A percentile compares a stretch with the other conserved stretches of the same genome.
phyloP scores from a whole-genome alignment of 1,140 invertebrate species.

The Limonius californicus region DNA sequence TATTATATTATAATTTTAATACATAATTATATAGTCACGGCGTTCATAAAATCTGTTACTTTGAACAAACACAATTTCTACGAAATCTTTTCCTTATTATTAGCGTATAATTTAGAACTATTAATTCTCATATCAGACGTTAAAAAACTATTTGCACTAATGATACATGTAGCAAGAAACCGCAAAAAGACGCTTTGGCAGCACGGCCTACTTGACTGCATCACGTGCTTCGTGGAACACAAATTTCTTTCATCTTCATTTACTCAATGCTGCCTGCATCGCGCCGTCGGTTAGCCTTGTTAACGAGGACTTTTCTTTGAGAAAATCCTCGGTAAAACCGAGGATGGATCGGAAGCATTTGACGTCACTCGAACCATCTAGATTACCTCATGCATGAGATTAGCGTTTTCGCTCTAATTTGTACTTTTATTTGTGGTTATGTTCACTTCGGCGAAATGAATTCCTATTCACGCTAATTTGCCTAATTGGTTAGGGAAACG shows the following conservation, averaged over 20 bases:
- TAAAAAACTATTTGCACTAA: conserved; percentile 8
- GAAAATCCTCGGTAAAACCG: conserved; percentile 17
- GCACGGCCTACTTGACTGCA: conserved; percentile 20
- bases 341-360: conserved; percentile 17
- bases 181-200: conserved; percentile 9
- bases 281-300: conserved; percentile 14
- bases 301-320: conserved; percentile 18
- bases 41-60: too few relatives aligned
- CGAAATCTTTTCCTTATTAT: too few relatives aligned
- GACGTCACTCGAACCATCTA: conserved; percentile 19
- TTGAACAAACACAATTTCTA: too few relatives aligned
- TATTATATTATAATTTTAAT: too few relatives aligned
- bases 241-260: conserved; percentile 32
- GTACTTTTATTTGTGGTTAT: neutral
- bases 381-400: conserved; percentile 18
- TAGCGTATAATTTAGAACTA: neutral
- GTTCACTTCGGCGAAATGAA: neutral
- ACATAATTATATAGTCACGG: too few relatives aligned
- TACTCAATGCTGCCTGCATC: conserved; percentile 17
- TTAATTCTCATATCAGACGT: neutral
- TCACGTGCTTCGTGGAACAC: conserved; percentile 30
- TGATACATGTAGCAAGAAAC: conserved; percentile 16
- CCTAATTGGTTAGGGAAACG: neutral
- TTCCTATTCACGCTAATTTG: neutral
- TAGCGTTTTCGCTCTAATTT: neutral